phyloP scores from a whole-genome alignment of 2,888 invertebrate species.

The Acanthoscelides obtectus region DNA sequence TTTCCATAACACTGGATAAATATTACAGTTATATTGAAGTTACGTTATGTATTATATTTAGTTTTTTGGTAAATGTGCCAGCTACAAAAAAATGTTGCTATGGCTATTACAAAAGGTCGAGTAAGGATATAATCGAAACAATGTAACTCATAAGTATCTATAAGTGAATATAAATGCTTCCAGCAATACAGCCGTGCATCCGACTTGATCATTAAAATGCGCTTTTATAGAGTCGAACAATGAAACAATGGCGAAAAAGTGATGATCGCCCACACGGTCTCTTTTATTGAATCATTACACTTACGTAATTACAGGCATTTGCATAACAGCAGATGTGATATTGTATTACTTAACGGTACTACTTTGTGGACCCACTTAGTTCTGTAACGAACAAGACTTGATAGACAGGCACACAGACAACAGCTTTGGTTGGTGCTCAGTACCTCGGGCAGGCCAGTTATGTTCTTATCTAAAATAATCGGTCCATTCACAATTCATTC shows the following conservation, averaged over 20 bases:
- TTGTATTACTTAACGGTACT: not conserved
- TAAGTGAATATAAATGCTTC: not conserved
- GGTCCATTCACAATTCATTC: no score
- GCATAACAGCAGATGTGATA: not conserved
- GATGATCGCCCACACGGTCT: conserved; percentile 7
- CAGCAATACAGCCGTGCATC: not conserved
- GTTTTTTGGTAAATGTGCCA: no score
- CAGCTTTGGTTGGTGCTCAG: not conserved
- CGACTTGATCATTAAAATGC: not conserved
- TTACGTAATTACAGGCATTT: conserved; percentile 9
- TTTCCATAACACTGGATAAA: no score
- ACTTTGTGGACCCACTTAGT: not conserved
- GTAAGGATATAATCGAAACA: no score
- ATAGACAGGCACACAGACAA: no score
- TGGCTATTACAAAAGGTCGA: no score
- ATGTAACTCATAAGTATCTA: not conserved
- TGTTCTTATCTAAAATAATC: no score
- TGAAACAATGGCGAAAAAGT: conserved; percentile 15
- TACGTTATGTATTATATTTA: no score
- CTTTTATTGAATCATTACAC: conserved; percentile 10
- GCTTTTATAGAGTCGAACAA: conserved; percentile 5
- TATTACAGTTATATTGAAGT: no score
- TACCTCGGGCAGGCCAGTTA: no score
- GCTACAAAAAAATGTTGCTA: no score
- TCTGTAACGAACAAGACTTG: not conserved